phyloP scores from a whole-genome alignment of 2,797 vertebrate genomes.

The Phrynocephalus guinanensis region DNA sequence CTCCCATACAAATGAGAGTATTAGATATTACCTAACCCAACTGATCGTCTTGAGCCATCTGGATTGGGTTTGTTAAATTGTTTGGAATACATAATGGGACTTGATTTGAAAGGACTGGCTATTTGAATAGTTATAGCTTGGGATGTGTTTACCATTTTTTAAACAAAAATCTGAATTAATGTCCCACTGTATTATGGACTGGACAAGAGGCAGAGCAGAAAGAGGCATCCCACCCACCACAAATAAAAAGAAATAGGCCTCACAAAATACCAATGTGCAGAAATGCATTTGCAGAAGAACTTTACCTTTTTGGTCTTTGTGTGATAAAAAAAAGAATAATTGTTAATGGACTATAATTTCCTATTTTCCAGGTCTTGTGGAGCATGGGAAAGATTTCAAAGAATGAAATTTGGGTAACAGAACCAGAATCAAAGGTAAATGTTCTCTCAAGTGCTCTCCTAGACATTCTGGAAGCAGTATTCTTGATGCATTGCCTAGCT shows the following conservation, averaged over 20 bases:
- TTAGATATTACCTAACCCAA: too few species aligned
- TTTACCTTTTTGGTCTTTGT: not conserved
- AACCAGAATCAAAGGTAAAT: constrained; percentile 78
- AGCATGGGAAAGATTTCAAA: constrained; percentile 75
- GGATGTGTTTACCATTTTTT: too few species aligned
- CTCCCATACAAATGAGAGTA: not conserved
- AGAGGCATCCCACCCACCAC: too few species aligned
- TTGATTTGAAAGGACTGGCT: not conserved
- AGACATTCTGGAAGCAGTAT: rapidly evolving
- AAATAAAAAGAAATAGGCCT: too few species aligned
- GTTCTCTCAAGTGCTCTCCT: not conserved
- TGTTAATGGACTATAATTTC: not conserved
- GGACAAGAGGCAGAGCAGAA: too few species aligned
- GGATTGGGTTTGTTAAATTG: not conserved
- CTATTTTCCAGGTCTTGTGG: constrained; percentile 75
- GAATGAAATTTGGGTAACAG: constrained; percentile 76
- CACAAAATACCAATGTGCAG: not conserved
- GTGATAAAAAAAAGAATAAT: constrained; percentile 1
- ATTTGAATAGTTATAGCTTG: not conserved
- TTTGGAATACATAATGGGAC: not conserved
- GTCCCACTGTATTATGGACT: too few species aligned
- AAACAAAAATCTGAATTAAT: too few species aligned
- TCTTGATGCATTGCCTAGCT: not conserved
- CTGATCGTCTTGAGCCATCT: not conserved
- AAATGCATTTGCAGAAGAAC: not conserved